Base-by-base conservation (phyloP, 2,888 invertebrate genomes). In the Tetranychus truncatus region DNA sequence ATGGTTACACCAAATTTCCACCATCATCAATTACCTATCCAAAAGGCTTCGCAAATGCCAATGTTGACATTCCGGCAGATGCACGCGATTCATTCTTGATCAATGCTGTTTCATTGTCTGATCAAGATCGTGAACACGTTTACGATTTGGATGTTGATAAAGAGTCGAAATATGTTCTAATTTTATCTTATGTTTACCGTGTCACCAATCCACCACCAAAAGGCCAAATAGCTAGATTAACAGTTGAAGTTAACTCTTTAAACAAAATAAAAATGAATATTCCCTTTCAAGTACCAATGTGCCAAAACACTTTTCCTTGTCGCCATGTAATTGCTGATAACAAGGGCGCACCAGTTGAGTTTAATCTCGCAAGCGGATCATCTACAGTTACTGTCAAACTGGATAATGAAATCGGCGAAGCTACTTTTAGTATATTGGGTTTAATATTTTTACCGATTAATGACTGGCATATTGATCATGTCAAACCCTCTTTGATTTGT, bases 381-480 rank as follows among this genome's bases (percentile, higher is more conserved):
- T n/a, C 71, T 7, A 24, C 15, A 24, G 34, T 71, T 8, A 20
- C 0, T 21, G n/a, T 21, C 6, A 34, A 34, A 15, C 34, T 71
- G 20, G 24, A 71, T 18, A 71, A 20, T 8, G 18, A n/a, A 15
- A 73, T 34, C n/a, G 66, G 15, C 5, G 44, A 86, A 71, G 86
- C 88, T 0, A 85, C 88, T 76, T 87, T 90, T 0, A 92, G 89
- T 0, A 88, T 95, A 45, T 89, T 91, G 78, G 90, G 91, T 0
- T 86, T 95, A 0, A 88, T 90, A 1, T 91, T 92, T 0, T 88
- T 96, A 74, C 95, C 95, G 0, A 86, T 87, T 72, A 85, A 88
- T 0, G 86, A 90, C 18, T 99, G 96, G 95, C 90, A 91, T 0
- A 83, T 91, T 75, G 92, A 95, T 81, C 92, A 90, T 81, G 89